phyloP scores from a whole-genome alignment of 2,113 vertebrate species.

The Donacobius atricapilla region DNA sequence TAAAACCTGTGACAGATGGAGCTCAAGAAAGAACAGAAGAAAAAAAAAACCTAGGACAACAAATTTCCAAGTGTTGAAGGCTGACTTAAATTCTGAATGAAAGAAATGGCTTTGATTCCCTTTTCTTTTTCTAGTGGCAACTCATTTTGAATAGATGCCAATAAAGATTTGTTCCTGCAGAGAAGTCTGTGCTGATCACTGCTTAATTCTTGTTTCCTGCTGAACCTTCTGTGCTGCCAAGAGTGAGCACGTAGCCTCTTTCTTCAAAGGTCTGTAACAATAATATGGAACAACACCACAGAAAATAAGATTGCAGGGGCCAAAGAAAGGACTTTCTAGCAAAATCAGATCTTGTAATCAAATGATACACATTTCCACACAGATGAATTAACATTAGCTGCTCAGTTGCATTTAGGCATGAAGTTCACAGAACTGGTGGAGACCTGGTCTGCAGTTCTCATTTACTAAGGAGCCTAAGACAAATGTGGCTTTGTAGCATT shows the following conservation, averaged over 20 bases:
- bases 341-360: not conserved
- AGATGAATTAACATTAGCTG: not conserved
- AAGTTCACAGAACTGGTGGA: not conserved
- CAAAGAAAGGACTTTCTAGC: not conserved
- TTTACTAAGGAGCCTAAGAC: not conserved
- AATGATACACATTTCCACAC: not conserved
- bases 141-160: slow-evolving; percentile 17
- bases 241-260: not conserved
- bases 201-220: slow-evolving; percentile 14
- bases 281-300: not conserved
- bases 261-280: not conserved
- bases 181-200: slow-evolving; percentile 3
- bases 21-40: not conserved
- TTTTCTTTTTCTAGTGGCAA: not conserved
- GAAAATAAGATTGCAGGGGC: not conserved
- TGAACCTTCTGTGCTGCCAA: not conserved
- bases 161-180: slow-evolving; percentile 15
- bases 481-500: not conserved
- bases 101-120: not conserved
- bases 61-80: not conserved
- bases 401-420: not conserved
- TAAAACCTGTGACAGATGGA: not conserved
- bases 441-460: not conserved
- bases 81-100: not conserved
- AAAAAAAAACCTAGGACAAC: not conserved